Percentiles rank a stretch among this genome's conserved stretches.
Evolutionary conservation across 1,140 invertebrate genomes (phyloP).

Genomic region (Caenorhabditis tropicalis): DNA sequence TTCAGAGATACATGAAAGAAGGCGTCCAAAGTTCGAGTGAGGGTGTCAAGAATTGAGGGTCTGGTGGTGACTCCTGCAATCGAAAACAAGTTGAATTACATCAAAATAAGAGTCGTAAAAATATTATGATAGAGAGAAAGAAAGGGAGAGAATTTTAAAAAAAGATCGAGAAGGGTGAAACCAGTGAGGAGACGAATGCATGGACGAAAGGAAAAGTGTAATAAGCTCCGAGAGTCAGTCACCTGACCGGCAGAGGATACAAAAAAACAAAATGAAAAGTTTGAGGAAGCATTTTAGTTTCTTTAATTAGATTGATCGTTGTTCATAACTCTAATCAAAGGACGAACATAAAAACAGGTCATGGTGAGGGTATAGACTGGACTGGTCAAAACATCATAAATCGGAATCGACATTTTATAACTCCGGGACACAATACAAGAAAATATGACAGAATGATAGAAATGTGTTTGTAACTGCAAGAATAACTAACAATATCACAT

Average conservation of each 20-base stretch:
- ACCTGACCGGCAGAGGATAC: neutral
- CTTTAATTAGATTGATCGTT: conserved; percentile 21
- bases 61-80: conserved; percentile 2
- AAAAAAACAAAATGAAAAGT: neutral
- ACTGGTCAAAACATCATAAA: conserved; percentile 9
- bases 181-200: neutral
- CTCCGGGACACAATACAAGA: neutral
- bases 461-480: neutral
- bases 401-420: neutral
- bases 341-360: neutral
- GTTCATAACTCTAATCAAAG: neutral
- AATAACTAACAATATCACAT: conserved; percentile 8
- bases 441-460: neutral
- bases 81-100: conserved; percentile 14
- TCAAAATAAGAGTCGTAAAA: conserved; percentile 25
- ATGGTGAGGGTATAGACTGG: neutral
- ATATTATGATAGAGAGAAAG: neutral
- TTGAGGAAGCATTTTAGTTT: neutral
- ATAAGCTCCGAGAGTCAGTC: conserved; percentile 3
- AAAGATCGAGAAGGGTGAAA: neutral
- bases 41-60: conserved; percentile 20
- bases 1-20: conserved; percentile 16
- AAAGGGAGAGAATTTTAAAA: neutral
- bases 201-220: conserved; percentile 5
- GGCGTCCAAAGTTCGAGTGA: neutral